A percentile compares a stretch with the other conserved stretches of the same genome.
Evolutionary conservation across 2,113 vertebrate genomes (phyloP).

Genomic region (Nyctereutes procyonoides): DNA sequence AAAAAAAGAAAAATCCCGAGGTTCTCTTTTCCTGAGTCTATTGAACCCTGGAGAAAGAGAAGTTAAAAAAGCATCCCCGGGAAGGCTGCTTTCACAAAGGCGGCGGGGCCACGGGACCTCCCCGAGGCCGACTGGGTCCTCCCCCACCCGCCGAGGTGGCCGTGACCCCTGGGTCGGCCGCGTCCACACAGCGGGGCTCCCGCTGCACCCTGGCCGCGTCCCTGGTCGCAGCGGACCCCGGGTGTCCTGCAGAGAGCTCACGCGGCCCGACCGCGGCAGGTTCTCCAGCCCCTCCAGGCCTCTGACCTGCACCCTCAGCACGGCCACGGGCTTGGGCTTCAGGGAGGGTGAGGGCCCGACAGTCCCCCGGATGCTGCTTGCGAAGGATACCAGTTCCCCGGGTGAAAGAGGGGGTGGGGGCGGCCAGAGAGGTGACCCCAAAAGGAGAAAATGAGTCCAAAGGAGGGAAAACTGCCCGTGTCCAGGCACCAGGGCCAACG

Average conservation of each 20-base stretch:
- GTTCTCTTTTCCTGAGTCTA: slow-evolving; percentile 41
- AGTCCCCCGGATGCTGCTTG: background rate
- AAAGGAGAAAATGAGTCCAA: background rate
- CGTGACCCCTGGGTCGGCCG: too few relatives aligned
- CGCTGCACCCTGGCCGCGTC: too few relatives aligned
- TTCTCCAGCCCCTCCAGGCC: background rate
- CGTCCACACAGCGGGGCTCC: too few relatives aligned
- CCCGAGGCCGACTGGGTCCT: background rate
- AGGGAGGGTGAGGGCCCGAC: background rate
- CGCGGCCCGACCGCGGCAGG: background rate
- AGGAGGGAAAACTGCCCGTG: background rate
- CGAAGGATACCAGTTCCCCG: background rate
- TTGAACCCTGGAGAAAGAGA: slow-evolving; percentile 51
- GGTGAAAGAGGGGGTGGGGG: accelerated
- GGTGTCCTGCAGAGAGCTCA: background rate
- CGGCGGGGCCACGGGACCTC: slow-evolving; percentile 33
- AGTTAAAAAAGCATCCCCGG: slow-evolving; percentile 16
- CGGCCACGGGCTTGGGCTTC: background rate
- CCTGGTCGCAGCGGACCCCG: background rate
- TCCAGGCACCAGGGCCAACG: background rate
- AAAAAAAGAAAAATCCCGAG: background rate
- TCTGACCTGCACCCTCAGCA: background rate
- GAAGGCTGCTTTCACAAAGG: slow-evolving; percentile 17
- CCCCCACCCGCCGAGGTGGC: too few relatives aligned
- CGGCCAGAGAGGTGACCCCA: background rate